Percentiles rank a stretch among this genome's conserved stretches.
phyloP scores from a whole-genome alignment of 2,113 vertebrate species.

The Hyaena hyaena region DNA sequence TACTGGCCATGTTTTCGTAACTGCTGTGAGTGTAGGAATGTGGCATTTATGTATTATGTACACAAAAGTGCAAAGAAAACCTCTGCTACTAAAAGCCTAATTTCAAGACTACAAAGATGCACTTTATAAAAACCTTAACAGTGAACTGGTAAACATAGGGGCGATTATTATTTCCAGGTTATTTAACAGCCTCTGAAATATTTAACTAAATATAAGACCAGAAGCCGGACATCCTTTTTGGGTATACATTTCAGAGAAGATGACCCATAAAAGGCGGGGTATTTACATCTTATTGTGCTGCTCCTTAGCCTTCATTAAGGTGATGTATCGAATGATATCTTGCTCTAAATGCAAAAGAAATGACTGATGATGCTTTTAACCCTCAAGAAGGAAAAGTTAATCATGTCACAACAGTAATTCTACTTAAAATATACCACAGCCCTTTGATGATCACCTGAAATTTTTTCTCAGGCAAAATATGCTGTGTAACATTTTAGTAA shows the following conservation, averaged over 20 bases:
- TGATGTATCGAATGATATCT: slow-evolving; percentile 23
- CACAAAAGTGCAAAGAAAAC: background rate
- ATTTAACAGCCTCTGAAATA: slow-evolving; percentile 8
- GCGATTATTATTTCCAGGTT: background rate
- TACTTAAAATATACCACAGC: slow-evolving; percentile 48
- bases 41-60: background rate
- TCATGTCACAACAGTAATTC: slow-evolving; percentile 61
- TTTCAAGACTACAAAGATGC: background rate
- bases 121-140: background rate
- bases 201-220: slow-evolving; percentile 48
- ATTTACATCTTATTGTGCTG: slow-evolving; percentile 29
- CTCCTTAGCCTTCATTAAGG: slow-evolving; percentile 25
- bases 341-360: slow-evolving; percentile 57
- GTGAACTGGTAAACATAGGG: background rate
- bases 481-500: slow-evolving; percentile 47
- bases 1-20: slow-evolving; percentile 7
- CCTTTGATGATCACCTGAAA: slow-evolving; percentile 45
- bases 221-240: background rate
- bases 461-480: slow-evolving; percentile 63
- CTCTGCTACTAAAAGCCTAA: background rate
- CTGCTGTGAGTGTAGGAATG: background rate
- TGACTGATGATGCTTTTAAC: slow-evolving; percentile 70
- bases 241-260: background rate
- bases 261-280: background rate
- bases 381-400: slow-evolving; percentile 62